These are phyloP conservation scores for Phalacrocorax carbo DNA, from an alignment of 2,113 vertebrate genomes.

Conservation along the genomic window DNA sequence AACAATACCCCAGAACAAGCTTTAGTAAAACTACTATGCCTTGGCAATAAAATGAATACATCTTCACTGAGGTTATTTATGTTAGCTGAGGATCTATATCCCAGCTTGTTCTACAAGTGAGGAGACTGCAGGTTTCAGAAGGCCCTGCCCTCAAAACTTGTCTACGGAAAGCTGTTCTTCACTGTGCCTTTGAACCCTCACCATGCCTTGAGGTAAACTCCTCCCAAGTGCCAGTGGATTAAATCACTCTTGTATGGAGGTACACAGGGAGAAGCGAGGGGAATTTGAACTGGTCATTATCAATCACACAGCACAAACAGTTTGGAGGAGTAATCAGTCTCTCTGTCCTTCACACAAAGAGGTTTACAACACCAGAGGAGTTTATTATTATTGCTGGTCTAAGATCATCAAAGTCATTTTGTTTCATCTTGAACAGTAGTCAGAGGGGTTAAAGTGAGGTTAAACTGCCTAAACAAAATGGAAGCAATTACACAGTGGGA, in stretches of 20 bases:
- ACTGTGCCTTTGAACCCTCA: slow-evolving; percentile 59
- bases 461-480: slow-evolving; percentile 79
- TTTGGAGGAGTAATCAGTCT: slow-evolving; percentile 62
- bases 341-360: slow-evolving; percentile 63
- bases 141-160: not conserved
- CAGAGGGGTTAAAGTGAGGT: slow-evolving; percentile 75
- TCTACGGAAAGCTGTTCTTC: slow-evolving; percentile 54
- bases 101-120: not conserved
- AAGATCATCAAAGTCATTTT: slow-evolving; percentile 72
- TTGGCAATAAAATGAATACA: not conserved
- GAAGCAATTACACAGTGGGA: slow-evolving; percentile 76
- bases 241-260: slow-evolving; percentile 34
- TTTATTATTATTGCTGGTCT: slow-evolving; percentile 76
- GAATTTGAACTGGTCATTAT: slow-evolving; percentile 66
- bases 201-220: slow-evolving; percentile 48
- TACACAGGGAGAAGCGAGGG: slow-evolving; percentile 13
- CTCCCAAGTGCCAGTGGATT: slow-evolving; percentile 47
- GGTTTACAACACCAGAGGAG: slow-evolving; percentile 63
- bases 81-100: not conserved
- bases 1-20: not conserved
- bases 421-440: slow-evolving; percentile 75
- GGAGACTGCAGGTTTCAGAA: slow-evolving; percentile 13
- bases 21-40: not conserved
- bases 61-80: not conserved
- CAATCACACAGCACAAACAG: slow-evolving; percentile 75